Conservation (phyloP, 2,113 vertebrate genomes). For the Oceanodroma tethys region DNA sequence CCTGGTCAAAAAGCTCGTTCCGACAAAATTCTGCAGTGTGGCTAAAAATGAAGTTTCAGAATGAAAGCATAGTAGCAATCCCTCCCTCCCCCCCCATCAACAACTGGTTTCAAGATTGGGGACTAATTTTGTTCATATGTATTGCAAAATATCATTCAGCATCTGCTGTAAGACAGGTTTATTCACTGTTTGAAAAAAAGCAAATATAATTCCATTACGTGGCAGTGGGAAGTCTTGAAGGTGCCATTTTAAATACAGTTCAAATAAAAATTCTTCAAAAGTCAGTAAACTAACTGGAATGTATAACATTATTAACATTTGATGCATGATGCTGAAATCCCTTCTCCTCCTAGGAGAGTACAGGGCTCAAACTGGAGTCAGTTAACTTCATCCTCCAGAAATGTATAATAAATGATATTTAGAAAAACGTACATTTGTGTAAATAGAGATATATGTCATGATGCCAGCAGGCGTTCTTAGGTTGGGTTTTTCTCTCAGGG, state of each 20-base stretch:
- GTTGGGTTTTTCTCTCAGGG: not conserved
- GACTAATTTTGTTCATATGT: not conserved
- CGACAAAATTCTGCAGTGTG: not conserved
- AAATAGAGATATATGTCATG: not conserved
- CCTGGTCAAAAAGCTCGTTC: not conserved
- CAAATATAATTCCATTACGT: not conserved
- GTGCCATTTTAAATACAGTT: not conserved
- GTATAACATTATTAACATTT: not conserved
- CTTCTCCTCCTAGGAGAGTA: not conserved
- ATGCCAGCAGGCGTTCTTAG: not conserved
- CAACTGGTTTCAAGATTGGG: not conserved
- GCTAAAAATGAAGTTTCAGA: not conserved
- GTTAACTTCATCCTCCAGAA: not conserved
- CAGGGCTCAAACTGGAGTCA: not conserved
- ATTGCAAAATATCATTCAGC: not conserved
- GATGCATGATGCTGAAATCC: not conserved
- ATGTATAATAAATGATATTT: not conserved
- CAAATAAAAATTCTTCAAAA: not conserved
- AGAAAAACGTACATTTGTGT: not conserved
- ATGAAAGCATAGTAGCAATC: not conserved
- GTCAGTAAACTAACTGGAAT: not conserved
- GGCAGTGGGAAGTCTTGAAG: not conserved
- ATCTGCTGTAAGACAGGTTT: not conserved
- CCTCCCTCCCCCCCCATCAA: fast-evolving
- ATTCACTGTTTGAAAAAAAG: not conserved